phyloP scores from a whole-genome alignment of 1,140 invertebrate species.

The Colletes gigas region DNA sequence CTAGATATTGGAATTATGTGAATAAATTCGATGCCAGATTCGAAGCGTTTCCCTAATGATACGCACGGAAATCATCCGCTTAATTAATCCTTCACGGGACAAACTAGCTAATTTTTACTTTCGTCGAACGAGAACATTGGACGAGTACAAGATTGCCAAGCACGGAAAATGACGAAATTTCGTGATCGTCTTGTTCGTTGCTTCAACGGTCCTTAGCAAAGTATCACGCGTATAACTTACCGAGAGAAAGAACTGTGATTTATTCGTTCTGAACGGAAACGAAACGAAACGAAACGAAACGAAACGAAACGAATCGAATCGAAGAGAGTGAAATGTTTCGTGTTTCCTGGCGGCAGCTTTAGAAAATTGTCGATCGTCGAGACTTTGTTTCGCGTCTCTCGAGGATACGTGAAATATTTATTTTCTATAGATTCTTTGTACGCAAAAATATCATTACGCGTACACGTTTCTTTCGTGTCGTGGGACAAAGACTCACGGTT shows the following conservation, averaged over 20 bases:
- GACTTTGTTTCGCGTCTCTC: neutral
- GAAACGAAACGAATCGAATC: neutral
- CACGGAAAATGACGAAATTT: neutral
- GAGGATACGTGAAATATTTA: conserved; percentile 48
- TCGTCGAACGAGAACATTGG: too few relatives aligned
- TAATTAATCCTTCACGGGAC: too few relatives aligned
- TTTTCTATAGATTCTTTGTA: conserved; percentile 51
- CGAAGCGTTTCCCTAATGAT: conserved; percentile 5
- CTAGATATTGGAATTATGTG: conserved; percentile 25
- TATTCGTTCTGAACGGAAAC: neutral
- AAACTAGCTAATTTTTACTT: too few relatives aligned
- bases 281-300: too few relatives aligned
- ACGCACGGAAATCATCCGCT: too few relatives aligned
- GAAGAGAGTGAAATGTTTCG: conserved; percentile 48
- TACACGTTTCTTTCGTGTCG: neutral
- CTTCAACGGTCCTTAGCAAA: neutral
- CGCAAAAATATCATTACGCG: conserved; percentile 8
- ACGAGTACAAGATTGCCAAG: neutral
- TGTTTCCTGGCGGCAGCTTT: conserved; percentile 58
- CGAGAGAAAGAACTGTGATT: neutral
- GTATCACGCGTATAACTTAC: conserved; percentile 1
- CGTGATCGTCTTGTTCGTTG: neutral
- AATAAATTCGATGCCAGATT: conserved; percentile 29
- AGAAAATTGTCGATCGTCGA: conserved; percentile 14
- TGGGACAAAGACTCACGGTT: conserved; percentile 15